These are phyloP conservation scores for Allolobophora icterica DNA, from an alignment of 2,888 invertebrate genomes.

Conservation along the genomic window DNA sequence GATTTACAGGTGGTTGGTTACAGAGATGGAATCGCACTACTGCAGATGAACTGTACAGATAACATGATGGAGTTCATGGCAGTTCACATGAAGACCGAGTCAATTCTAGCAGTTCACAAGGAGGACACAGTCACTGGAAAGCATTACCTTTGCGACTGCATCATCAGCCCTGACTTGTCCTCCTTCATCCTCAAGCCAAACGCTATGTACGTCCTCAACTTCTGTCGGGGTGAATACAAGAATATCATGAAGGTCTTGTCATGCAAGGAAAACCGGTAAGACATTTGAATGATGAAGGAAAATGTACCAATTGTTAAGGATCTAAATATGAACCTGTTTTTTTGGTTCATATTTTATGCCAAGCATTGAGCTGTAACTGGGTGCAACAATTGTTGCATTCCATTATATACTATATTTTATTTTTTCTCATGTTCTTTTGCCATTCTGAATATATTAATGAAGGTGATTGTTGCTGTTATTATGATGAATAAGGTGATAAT, in stretches of 20 bases:
- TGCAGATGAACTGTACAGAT: conserved; percentile 45
- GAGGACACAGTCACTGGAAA: conserved; percentile 43
- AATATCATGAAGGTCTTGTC: conserved; percentile 50
- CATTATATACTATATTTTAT: too few relatives aligned
- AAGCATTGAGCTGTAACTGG: neutral
- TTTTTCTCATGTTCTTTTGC: too few relatives aligned
- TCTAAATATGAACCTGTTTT: neutral
- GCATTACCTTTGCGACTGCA: conserved; percentile 51
- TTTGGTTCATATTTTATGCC: neutral
- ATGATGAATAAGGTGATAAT: too few relatives aligned
- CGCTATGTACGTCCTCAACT: conserved; percentile 52
- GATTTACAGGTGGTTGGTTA: conserved; percentile 50
- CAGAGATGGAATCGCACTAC: conserved; percentile 49
- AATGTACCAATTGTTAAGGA: neutral
- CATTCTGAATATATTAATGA: too few relatives aligned
- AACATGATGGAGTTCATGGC: conserved; percentile 50
- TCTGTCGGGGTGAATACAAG: conserved; percentile 49
- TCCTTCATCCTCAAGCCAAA: conserved; percentile 51
- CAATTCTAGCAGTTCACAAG: conserved; percentile 49
- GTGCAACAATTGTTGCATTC: neutral
- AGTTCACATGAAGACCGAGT: conserved; percentile 51
- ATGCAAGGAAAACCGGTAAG: conserved; percentile 45
- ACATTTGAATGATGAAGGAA: neutral
- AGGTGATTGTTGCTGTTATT: too few relatives aligned
- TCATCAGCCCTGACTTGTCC: conserved; percentile 51